Base-by-base conservation (phyloP, 2,113 vertebrate species). In the Mirza zaza region DNA sequence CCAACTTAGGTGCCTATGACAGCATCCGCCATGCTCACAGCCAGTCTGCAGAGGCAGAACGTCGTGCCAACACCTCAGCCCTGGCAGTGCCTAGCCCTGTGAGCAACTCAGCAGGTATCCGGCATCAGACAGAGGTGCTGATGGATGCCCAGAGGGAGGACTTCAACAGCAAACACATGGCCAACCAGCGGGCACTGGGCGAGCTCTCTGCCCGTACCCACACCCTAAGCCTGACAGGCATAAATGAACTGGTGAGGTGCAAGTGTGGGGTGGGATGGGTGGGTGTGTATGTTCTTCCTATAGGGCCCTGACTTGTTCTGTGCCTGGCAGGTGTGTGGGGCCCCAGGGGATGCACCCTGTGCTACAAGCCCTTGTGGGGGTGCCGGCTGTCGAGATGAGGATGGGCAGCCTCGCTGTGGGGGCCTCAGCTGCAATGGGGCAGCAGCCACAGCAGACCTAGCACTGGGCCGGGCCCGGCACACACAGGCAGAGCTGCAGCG, bases 401-500 rank as follows among this genome's bases (percentile, higher is more conserved):
- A 99, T 0, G 99, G 99, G 6, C 98, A 98, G 61, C 98, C 97
- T 6, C 99, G 99, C 97, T 99, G 99, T 6, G 99, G 99, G 5
- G 99, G 99, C 39, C 98, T 99, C 84, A 99, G 99, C 98, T 99
- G 99, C 68, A 98, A 98, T 0, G 99, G 99, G 6, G 99, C 99
- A 0, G 99, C 98, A 42, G 98, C 99, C 29, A 98, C 96, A 0
- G 99, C 99, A 0, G 98, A 99, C 86, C 99, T 98, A 0, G 99
- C 99, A 0, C 97, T 99, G 98, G 99, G 99, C 90, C 99, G 99
- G 94, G 99, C 99, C 80, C 99, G 98, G 75, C 99, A 99, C 52
- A 98, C 99, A 5, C 99, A 99, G 97, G 99, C 98, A 73, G 99
- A 99, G 95, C 98, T 99, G 68, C 99, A 98, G 97, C 99, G 99